Percentiles rank a stretch among this genome's conserved stretches.
phyloP scores from a whole-genome alignment of 1,140 invertebrate genomes.

The Cylas formicarius region DNA sequence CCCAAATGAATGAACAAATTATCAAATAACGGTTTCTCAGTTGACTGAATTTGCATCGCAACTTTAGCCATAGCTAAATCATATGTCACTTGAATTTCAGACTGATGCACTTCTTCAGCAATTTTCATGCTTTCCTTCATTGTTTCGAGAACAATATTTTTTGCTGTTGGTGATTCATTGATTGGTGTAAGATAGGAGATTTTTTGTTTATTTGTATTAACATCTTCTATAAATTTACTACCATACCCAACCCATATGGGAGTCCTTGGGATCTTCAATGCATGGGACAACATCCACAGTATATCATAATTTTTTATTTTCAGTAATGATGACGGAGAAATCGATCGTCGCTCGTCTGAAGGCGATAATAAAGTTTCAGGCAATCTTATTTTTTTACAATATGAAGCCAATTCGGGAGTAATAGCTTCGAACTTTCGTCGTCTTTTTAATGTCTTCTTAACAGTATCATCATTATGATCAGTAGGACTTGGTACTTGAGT shows the following conservation, averaged over 20 bases:
- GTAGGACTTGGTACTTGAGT: too few species aligned
- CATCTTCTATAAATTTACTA: slow-evolving; percentile 5
- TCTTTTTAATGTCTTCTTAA: slow-evolving; percentile 34
- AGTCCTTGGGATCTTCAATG: slow-evolving; percentile 11
- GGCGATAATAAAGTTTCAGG: slow-evolving; percentile 7
- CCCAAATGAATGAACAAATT: slow-evolving; percentile 40
- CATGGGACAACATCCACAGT: slow-evolving; percentile 18
- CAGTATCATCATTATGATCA: slow-evolving; percentile 41
- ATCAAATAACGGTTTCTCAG: slow-evolving; percentile 31
- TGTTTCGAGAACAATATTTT: slow-evolving; percentile 19
- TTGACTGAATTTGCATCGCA: slow-evolving; percentile 37
- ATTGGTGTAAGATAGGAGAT: slow-evolving; percentile 22
- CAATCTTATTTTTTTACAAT: slow-evolving; percentile 13
- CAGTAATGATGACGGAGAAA: slow-evolving; percentile 9
- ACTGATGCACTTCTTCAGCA: slow-evolving; percentile 13
- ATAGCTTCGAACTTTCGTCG: slow-evolving; percentile 19
- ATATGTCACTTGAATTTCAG: slow-evolving; percentile 30
- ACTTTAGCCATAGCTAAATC: slow-evolving; percentile 41
- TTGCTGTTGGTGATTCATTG: slow-evolving; percentile 22
- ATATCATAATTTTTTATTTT: slow-evolving; percentile 4
- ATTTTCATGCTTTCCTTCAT: slow-evolving; percentile 16
- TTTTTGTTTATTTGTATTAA: slow-evolving; percentile 18
- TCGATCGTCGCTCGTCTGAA: not conserved
- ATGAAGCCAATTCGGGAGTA: slow-evolving; percentile 7
- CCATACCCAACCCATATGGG: slow-evolving; percentile 21